Conservation (phyloP, 2,113 vertebrate species). For the Tragelaphus strepsiceros region DNA sequence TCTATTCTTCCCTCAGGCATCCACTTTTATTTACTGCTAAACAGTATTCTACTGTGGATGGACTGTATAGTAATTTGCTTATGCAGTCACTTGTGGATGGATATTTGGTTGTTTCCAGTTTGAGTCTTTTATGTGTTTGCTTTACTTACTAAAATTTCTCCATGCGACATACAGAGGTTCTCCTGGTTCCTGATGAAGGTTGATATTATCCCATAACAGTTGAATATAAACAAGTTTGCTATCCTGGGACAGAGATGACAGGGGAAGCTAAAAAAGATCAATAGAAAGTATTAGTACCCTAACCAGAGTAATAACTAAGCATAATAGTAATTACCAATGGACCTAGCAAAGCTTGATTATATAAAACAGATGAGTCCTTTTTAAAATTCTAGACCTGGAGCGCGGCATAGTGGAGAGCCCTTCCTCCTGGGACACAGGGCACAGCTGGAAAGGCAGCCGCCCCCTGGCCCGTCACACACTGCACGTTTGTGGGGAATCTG, state of each 20-base stretch:
- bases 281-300: conserved; percentile 10
- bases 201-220: conserved; percentile 97
- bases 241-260: conserved; percentile 92
- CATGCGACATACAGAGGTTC: conserved; percentile 93
- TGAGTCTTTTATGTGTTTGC: background rate
- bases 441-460: background rate
- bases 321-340: background rate
- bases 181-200: conserved; percentile 92
- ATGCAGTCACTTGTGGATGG: background rate
- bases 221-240: conserved; percentile 95
- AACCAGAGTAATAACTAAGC: background rate
- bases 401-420: background rate
- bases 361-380: background rate
- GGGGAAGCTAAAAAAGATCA: conserved; percentile 85
- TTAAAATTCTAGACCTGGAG: background rate
- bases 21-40: background rate
- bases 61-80: background rate
- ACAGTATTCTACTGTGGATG: background rate
- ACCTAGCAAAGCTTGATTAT: background rate
- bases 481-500: background rate
- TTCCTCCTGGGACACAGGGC: background rate
- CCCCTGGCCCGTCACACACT: fast-evolving
- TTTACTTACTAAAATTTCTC: conserved; percentile 92
- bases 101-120: background rate
- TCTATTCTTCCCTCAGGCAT: background rate